A percentile compares a stretch with the other conserved stretches of the same genome.
Evolutionary conservation across 2,797 vertebrate species (phyloP).

Genomic region (Odontamblyopus lacepedii): DNA sequence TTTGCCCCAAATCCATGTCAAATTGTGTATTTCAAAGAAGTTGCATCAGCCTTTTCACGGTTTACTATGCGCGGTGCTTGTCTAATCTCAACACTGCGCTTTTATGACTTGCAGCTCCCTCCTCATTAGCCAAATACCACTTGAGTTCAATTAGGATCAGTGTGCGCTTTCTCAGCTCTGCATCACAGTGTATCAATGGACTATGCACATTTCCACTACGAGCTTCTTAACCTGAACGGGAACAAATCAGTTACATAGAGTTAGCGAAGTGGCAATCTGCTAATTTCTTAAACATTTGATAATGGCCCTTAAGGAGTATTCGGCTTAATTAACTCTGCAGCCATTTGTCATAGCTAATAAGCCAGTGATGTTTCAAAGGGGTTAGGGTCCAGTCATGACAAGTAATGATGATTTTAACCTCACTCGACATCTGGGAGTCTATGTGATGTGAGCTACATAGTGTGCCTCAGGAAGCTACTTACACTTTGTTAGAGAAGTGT

Average conservation of each 20-base stretch:
- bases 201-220: constrained; percentile 43
- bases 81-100: constrained; percentile 56
- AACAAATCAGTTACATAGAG: constrained; percentile 79
- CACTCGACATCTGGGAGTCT: constrained; percentile 57
- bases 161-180: constrained; percentile 36
- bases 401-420: constrained; percentile 79
- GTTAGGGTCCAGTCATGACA: constrained; percentile 64
- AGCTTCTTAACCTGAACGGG: constrained; percentile 70
- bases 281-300: constrained; percentile 79
- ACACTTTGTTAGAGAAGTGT: constrained; percentile 3
- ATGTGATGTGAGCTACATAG: constrained; percentile 38
- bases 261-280: constrained; percentile 73
- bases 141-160: constrained; percentile 52
- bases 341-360: constrained; percentile 77
- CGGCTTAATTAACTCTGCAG: constrained; percentile 76
- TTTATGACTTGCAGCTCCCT: constrained; percentile 61
- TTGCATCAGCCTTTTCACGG: constrained; percentile 45
- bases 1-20: constrained; percentile 62
- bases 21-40: constrained; percentile 43
- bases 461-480: constrained; percentile 26
- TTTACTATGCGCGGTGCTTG: constrained; percentile 40
- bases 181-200: constrained; percentile 44
- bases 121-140: constrained; percentile 64
- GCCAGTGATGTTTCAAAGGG: constrained; percentile 74
- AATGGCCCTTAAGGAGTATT: constrained; percentile 72